Evolutionary conservation across 1,140 invertebrate genomes (phyloP), one percentile per base, ranked within the genome.

Genomic region (Caenorhabditis brenneri): DNA sequence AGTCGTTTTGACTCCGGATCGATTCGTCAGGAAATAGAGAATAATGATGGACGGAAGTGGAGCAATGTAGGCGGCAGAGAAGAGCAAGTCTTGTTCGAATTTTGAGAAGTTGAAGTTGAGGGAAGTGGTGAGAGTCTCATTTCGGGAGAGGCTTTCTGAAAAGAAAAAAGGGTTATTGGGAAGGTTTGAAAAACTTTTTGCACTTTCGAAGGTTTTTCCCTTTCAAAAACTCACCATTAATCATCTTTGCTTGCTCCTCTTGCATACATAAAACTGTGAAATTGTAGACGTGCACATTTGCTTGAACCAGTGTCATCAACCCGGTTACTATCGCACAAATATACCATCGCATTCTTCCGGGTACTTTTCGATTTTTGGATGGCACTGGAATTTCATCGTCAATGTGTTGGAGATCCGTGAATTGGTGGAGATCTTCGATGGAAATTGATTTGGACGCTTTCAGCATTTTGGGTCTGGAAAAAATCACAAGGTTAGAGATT

Each of bases 1-100:
- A n/a, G 65, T 42, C 7, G 65, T 46, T 42, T 74, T 74, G n/a
- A 74, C 65, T 74, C 65, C 65, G 19, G 65, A 74, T 74, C 65
- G 33, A 74, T 74, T 74, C 5, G 65, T 42, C 36, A 74, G 12
- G 4, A 74, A 74, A n/a, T 74, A 74, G 3, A 74, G n/a, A 15
- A 74, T 74, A 10, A 74, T 74, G 16, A 74, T 74, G 0, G 65
- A 74, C 1, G 65, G 65, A 19, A 74, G 22, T 46, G 65, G 65
- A 74, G 65, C 65, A 74, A 74, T 74, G 36, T 74, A 74, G 10
- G 65, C 65, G 42, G 65, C 65, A 22, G 65, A 74, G 65, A 74
- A 74, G 12, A 74, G 36, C 42, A 74, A 36, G 42, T 74, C 65
- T 42, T 74, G 65, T 19, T 74, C 65, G 36, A 74, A 74, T 42